Base-by-base conservation (phyloP, 2,888 invertebrate species). In the Patella pellucida region DNA sequence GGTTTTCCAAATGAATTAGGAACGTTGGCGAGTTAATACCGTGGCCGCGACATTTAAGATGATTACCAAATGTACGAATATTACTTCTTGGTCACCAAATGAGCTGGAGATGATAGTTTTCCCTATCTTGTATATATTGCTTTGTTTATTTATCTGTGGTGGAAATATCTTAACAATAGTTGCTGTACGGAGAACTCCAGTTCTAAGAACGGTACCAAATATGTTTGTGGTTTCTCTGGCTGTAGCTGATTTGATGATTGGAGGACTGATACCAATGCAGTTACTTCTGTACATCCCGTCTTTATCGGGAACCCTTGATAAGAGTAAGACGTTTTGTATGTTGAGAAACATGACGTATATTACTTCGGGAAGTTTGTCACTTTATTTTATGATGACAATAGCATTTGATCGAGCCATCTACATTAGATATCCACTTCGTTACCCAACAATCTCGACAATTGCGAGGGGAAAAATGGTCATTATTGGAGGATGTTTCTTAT, bases 321-420 rank as follows among this genome's bases (percentile, higher is more conserved):
- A 51, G 19, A 23, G 68, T 31, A 52, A 73, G n/a, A 19, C 68
- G 15, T 70, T 77, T 19, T 78, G 78, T 56, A n/a, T 78, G 19
- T 72, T 52, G 54, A 56, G 70, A 41, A 68, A 75, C 62, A 73
- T 74, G 19, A 16, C 76, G n/a, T 23, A 72, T 15, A 72, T 77
- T 50, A 52, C 71, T 14, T 71, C 69, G 14, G 72, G 74, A 51
- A 51, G 54, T 7, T 41, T 76, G 11, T 77, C 77, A 19, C 51
- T 79, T 54, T 67, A 75, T 27, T 75, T 70, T 51, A 68, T 75
- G 41, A 23, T 69, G 3, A 56, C 78, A 14, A 73, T 81, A 14
- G 77, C 77, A 2, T 31, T 75, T 41, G 78, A 81, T 69, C 19
- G 81, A 4, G 76, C 68, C 23, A 27, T 75, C 31, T 69, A 52